Evolutionary conservation across 1,140 invertebrate species (phyloP).

Genomic region (Dendroctonus ponderosae): DNA sequence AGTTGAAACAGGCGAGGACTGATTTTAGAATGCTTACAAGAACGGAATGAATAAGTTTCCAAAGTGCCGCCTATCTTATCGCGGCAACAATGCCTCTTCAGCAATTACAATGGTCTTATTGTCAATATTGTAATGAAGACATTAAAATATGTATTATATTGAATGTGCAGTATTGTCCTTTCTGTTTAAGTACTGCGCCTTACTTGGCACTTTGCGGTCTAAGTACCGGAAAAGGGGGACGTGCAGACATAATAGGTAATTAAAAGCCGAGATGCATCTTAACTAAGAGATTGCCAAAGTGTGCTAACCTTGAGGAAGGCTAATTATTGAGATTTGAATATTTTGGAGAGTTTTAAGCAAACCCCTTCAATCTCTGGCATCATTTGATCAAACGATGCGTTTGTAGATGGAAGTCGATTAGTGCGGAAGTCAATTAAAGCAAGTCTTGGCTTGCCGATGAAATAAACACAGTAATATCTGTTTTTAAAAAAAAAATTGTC

Average conservation of each 20-base stretch:
- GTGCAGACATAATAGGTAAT: constrained; percentile 24
- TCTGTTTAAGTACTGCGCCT: constrained; percentile 15
- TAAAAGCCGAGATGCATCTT: constrained; percentile 14
- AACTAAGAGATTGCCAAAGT: not conserved
- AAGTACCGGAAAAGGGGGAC: constrained; percentile 21
- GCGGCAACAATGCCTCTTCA: constrained; percentile 12
- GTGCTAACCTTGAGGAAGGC: constrained; percentile 1
- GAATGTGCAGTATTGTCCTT: constrained; percentile 17
- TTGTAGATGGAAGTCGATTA: too few relatives aligned
- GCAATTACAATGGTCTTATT: constrained; percentile 25
- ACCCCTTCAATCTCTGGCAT: too few relatives aligned
- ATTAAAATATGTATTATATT: constrained; percentile 23
- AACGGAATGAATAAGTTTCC: too few relatives aligned
- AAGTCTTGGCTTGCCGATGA: too few relatives aligned
- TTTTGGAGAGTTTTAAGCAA: too few relatives aligned
- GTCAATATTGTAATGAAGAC: constrained; percentile 29
- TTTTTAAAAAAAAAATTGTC: not conserved
- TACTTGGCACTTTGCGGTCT: constrained; percentile 16
- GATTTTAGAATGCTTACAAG: too few relatives aligned
- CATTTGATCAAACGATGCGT: too few relatives aligned
- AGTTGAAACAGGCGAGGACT: too few relatives aligned
- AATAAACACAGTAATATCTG: not conserved
- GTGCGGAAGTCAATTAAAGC: too few relatives aligned
- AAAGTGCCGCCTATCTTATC: too few relatives aligned
- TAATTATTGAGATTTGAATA: too few relatives aligned